phyloP scores from a whole-genome alignment of 2,888 invertebrate genomes.

The Trichogramma evanescens region DNA sequence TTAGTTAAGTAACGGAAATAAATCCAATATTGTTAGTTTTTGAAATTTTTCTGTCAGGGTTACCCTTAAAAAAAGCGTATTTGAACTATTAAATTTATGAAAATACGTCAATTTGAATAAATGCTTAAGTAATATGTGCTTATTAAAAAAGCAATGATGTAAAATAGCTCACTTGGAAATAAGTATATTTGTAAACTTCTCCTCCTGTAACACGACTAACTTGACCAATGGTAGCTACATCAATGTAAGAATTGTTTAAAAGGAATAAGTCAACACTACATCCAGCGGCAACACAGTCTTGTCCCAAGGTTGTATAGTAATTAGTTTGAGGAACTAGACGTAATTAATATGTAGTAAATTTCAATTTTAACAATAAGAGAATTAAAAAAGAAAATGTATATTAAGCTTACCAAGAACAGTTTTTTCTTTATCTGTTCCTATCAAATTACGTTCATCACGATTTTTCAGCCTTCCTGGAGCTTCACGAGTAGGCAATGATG shows the following conservation, averaged over 20 bases:
- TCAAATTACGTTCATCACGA: slow-evolving; percentile 89
- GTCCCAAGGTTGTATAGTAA: slow-evolving; percentile 88
- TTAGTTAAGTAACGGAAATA: neutral
- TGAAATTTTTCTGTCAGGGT: neutral
- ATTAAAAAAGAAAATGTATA: neutral
- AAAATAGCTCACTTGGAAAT: slow-evolving; percentile 70
- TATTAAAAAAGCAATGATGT: too few species aligned
- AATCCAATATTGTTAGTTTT: neutral
- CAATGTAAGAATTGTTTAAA: slow-evolving; percentile 92
- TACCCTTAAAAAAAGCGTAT: too few species aligned
- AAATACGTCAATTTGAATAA: too few species aligned
- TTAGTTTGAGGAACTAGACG: slow-evolving; percentile 72
- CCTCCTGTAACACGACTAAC: slow-evolving; percentile 90
- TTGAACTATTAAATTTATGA: too few species aligned
- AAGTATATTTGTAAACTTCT: slow-evolving; percentile 91
- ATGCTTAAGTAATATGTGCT: too few species aligned
- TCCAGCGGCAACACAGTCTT: slow-evolving; percentile 86
- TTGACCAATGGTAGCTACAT: slow-evolving; percentile 92
- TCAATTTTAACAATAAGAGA: neutral
- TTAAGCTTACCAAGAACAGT: slow-evolving; percentile 51
- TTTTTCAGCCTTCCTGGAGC: slow-evolving; percentile 93
- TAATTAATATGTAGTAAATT: neutral
- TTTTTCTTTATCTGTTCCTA: slow-evolving; percentile 94
- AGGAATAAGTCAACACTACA: slow-evolving; percentile 93
- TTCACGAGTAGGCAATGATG: slow-evolving; percentile 81